These are phyloP conservation scores for Gymnarchus niloticus DNA, from an alignment of 2,113 vertebrate species.

Conservation along the genomic window DNA sequence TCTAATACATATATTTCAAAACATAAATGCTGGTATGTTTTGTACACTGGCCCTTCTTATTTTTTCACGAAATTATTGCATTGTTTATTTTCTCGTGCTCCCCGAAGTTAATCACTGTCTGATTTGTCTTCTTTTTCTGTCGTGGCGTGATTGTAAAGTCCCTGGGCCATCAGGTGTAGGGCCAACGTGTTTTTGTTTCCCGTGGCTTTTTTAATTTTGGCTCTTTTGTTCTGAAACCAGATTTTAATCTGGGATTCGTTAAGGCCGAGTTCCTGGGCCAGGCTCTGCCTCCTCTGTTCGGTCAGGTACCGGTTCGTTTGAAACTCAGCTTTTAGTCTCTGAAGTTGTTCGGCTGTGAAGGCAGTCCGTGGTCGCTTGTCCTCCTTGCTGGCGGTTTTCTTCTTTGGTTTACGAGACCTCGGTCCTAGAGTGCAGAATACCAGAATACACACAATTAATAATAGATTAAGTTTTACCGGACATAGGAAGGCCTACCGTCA, in stretches of 20 bases:
- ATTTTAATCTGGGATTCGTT: conserved; percentile 90
- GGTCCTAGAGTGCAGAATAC: conserved; percentile 65
- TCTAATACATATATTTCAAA: conserved; percentile 62
- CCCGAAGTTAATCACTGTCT: conserved; percentile 73
- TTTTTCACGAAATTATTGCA: conserved; percentile 85
- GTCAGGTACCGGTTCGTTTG: conserved; percentile 84
- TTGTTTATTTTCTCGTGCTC: conserved; percentile 54
- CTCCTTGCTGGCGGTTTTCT: conserved; percentile 71
- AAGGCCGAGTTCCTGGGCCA: conserved; percentile 77
- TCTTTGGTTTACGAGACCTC: conserved; percentile 89
- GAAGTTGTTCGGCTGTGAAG: conserved; percentile 81
- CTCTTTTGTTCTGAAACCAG: conserved; percentile 90
- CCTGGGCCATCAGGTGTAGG: conserved; percentile 79
- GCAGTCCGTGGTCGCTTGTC: conserved; percentile 85
- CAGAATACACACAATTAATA: not conserved
- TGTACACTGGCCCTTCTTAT: conserved; percentile 88
- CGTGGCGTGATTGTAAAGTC: conserved; percentile 79
- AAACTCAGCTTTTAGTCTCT: conserved; percentile 77
- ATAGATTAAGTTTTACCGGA: not conserved
- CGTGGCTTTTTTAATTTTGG: conserved; percentile 83
- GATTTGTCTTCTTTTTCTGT: conserved; percentile 73
- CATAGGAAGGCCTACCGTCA: not conserved
- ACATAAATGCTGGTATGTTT: conserved; percentile 93
- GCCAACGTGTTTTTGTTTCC: conserved; percentile 77
- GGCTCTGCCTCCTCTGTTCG: conserved; percentile 73